Evolutionary conservation across 2,113 vertebrate species (phyloP), one percentile per base, ranked within the genome.

Genomic region (Gobio gobio): DNA sequence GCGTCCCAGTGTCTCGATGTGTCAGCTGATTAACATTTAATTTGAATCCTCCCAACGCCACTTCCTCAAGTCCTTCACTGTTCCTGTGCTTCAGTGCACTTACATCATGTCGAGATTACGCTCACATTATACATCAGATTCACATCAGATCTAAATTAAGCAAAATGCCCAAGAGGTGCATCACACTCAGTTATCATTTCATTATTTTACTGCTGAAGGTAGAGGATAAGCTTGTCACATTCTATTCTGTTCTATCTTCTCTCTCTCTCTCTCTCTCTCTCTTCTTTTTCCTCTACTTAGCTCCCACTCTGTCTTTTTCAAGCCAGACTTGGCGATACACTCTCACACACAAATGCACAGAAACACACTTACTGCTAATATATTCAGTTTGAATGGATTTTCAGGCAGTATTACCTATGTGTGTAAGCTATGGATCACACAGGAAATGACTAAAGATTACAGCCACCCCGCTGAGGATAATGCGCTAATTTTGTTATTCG

Each of bases 21-120:
- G 22, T 78, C 49, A 73, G 70, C 81, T 79, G n/a, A 85, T 88
- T 88, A 85, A 72, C 63, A 81, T 88, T 78, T 72, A 87, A 88
- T 80, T 63, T 83, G 63, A 45, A 51, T 83, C 56, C 68, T 83
- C n/a, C 14, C 70, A 58, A 56, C n/a, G 36, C 56, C n/a, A 26
- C 56, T 10, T 40, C 70, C 66, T 61, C 51, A 68, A 87, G 74
- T 75, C 86, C 76, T 54, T 51, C 61, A 56, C 40, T 72, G 47
- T 26, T 16, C 54, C 75, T 56, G n/a, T 85, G 63, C 74, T 82
- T 81, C 68, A 86, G 73, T 86, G 68, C 66, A 63, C 75, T 79
- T 85, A 79, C 73, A 82, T 87, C 86, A 78, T 56, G 72, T 68
- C 20, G 59, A 75, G 87, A 88, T 86, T 78, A 73, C 26, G 58